Evolutionary conservation across 1,140 invertebrate genomes (phyloP).

Genomic region (Globodera rostochiensis): DNA sequence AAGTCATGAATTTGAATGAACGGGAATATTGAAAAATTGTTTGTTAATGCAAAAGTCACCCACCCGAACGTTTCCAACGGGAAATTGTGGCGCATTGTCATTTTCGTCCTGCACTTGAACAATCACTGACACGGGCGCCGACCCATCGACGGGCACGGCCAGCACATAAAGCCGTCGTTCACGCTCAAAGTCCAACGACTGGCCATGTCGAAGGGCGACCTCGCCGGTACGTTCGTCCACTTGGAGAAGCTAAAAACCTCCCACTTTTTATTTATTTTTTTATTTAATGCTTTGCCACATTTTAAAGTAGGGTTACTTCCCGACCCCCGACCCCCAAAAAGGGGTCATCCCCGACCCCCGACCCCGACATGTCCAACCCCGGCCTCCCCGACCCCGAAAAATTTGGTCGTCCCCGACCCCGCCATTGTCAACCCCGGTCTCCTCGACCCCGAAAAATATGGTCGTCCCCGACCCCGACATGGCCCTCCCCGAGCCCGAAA

Average conservation of each 20-base stretch:
- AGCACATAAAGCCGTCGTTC: constrained; percentile 83
- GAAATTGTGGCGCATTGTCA: constrained; percentile 91
- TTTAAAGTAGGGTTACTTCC: too few relatives aligned
- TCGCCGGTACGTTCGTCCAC: constrained; percentile 87
- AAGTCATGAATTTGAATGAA: too few relatives aligned
- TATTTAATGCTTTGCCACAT: background rate
- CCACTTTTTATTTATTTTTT: constrained; percentile 31
- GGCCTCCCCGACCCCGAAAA: too few relatives aligned
- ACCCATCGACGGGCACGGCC: constrained; percentile 77
- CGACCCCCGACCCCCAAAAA: too few relatives aligned
- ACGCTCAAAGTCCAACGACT: constrained; percentile 81
- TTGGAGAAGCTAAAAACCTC: constrained; percentile 34
- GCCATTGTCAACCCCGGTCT: background rate
- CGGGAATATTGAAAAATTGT: too few relatives aligned
- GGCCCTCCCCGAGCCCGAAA: constrained; percentile 6
- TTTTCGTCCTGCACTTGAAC: constrained; percentile 93
- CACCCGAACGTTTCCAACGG: constrained; percentile 69
- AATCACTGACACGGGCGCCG: constrained; percentile 68
- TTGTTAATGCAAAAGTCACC: background rate
- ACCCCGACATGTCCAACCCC: too few relatives aligned
- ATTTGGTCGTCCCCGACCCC: background rate
- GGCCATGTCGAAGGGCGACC: constrained; percentile 79
- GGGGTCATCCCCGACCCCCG: too few relatives aligned
- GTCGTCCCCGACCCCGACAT: too few relatives aligned
- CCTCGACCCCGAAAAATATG: too few relatives aligned